A percentile compares a stretch with the other conserved stretches of the same genome.
Evolutionary conservation across 2,113 vertebrate genomes (phyloP).

Genomic region (Podiceps cristatus): DNA sequence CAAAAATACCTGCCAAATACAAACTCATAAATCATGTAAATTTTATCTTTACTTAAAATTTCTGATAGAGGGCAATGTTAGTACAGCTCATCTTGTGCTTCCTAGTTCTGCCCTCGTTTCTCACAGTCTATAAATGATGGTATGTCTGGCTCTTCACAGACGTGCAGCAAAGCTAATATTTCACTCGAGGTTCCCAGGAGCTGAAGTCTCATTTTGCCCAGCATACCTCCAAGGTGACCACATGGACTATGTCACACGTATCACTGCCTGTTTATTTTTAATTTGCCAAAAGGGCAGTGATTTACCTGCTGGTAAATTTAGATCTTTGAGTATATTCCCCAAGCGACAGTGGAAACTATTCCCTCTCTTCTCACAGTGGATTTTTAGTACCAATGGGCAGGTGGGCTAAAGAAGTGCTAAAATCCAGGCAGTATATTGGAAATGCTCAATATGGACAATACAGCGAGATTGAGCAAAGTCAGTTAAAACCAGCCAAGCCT

Average conservation of each 20-base stretch:
- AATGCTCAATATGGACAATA: not conserved
- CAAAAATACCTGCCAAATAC: not conserved
- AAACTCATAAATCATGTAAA: not conserved
- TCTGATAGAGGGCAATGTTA: constrained; percentile 65
- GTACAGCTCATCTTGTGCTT: not conserved
- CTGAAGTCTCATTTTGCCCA: not conserved
- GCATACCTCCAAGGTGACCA: not conserved
- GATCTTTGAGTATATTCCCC: not conserved
- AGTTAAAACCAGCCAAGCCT: not conserved
- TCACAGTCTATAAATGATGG: not conserved
- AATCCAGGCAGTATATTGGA: not conserved
- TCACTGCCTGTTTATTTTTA: constrained; percentile 34
- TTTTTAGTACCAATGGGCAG: not conserved
- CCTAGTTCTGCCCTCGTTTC: not conserved
- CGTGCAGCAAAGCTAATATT: not conserved
- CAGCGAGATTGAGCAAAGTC: not conserved
- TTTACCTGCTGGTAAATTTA: constrained; percentile 4
- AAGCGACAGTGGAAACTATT: not conserved
- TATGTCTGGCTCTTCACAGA: not conserved
- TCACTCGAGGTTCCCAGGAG: not conserved
- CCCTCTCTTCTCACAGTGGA: not conserved
- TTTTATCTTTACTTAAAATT: constrained; percentile 28
- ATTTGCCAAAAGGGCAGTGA: not conserved
- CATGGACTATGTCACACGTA: not conserved
- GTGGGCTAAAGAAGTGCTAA: not conserved